A percentile compares a stretch with the other conserved stretches of the same genome.
Evolutionary conservation across 2,888 invertebrate genomes (phyloP).

Genomic region (Chymomyza fuscimana): DNA sequence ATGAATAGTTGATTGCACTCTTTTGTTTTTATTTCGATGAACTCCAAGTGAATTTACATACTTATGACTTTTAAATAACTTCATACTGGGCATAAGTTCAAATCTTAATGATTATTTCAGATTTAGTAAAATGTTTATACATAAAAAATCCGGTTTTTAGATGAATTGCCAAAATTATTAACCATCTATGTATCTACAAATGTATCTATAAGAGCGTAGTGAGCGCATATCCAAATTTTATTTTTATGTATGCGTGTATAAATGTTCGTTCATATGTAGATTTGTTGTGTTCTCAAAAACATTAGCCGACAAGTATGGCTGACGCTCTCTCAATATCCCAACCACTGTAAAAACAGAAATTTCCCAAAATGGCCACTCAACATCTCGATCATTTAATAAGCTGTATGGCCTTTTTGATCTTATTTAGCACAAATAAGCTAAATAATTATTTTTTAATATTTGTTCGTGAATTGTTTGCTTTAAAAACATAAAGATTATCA

Average conservation of each 20-base stretch:
- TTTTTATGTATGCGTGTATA: no score
- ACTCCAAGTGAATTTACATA: slow-evolving; percentile 26
- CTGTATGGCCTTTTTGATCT: slow-evolving; percentile 14
- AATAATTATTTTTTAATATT: no score
- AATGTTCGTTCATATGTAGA: no score
- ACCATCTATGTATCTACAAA: not conserved
- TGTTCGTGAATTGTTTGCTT: no score
- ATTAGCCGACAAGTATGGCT: not conserved
- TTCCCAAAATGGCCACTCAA: slow-evolving; percentile 70
- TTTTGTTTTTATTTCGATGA: slow-evolving; percentile 16
- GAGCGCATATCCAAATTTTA: not conserved
- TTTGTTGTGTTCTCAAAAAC: not conserved
- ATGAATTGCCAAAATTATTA: slow-evolving; percentile 41
- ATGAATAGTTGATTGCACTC: not conserved
- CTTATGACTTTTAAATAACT: slow-evolving; percentile 32
- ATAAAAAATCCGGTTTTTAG: slow-evolving; percentile 33
- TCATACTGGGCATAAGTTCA: slow-evolving; percentile 33
- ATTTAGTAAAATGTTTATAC: not conserved
- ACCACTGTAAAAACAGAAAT: slow-evolving; percentile 47
- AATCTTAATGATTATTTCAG: not conserved
- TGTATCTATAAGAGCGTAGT: not conserved
- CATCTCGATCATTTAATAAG: slow-evolving; percentile 71
- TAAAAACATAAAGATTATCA: no score
- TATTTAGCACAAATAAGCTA: no score
- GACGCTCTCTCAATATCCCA: slow-evolving; percentile 5